Evolutionary conservation across 2,888 invertebrate genomes (phyloP).

Genomic region (Eutolmus rufibarbis): DNA sequence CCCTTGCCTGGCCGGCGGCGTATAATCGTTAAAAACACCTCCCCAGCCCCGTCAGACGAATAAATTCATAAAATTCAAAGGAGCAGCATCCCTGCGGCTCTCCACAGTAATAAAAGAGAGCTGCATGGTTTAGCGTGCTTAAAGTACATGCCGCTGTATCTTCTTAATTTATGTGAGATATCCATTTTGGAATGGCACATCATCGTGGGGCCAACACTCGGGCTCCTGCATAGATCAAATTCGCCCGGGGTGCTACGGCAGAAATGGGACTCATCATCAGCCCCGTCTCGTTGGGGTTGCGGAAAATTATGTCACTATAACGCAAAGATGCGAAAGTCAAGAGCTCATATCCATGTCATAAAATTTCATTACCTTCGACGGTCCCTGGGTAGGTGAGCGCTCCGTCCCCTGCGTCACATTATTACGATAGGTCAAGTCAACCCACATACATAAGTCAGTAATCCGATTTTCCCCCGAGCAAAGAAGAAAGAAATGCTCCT

Average conservation of each 20-base stretch:
- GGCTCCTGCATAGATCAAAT: neutral
- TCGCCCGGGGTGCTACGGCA: neutral
- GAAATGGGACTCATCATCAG: neutral
- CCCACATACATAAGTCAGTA: slow-evolving; percentile 35
- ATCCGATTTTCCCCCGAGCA: slow-evolving; percentile 3
- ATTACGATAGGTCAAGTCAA: slow-evolving; percentile 39
- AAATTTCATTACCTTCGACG: slow-evolving; percentile 27
- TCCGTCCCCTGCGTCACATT: slow-evolving; percentile 17
- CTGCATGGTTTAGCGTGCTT: neutral
- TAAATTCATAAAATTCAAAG: neutral
- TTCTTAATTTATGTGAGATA: neutral
- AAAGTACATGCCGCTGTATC: neutral
- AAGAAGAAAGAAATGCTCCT: neutral
- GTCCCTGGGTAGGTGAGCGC: neutral
- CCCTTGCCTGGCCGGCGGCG: neutral
- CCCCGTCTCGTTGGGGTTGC: neutral
- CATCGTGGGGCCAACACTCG: neutral
- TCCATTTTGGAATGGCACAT: neutral
- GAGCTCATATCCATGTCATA: slow-evolving; percentile 27
- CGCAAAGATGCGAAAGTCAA: neutral
- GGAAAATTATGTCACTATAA: neutral
- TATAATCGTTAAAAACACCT: neutral
- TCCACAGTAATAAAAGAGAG: neutral
- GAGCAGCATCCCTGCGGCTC: neutral
- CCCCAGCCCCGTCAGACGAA: neutral